These are phyloP conservation scores for Gallirallus australis DNA, from an alignment of 2,797 vertebrate genomes.

Conservation along the genomic window DNA sequence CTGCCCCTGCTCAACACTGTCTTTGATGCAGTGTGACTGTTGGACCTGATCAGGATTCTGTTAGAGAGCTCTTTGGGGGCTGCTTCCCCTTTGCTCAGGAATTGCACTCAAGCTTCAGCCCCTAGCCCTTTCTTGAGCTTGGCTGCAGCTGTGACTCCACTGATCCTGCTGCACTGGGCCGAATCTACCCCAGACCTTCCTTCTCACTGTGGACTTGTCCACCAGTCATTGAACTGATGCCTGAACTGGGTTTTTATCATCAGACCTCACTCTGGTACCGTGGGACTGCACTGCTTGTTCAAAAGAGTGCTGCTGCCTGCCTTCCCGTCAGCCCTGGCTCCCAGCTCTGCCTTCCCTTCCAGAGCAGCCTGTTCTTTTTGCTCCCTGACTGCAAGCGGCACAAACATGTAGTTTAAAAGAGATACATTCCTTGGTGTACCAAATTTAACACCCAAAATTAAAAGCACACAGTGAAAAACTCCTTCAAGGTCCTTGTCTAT, in stretches of 20 bases:
- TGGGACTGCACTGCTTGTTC: not conserved
- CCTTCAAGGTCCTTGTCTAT: not conserved
- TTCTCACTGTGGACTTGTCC: not conserved
- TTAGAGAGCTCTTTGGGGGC: fast-evolving
- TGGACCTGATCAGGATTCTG: not conserved
- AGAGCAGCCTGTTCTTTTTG: not conserved
- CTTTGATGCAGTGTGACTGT: fast-evolving
- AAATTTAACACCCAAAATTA: not conserved
- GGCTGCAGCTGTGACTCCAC: not conserved
- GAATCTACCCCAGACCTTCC: not conserved
- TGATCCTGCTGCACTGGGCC: not conserved
- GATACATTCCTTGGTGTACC: not conserved
- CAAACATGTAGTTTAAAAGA: not conserved
- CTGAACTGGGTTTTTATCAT: not conserved
- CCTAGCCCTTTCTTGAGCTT: not conserved
- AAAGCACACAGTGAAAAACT: not conserved
- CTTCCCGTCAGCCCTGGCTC: not conserved
- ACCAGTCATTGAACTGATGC: not conserved
- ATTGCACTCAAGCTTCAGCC: not conserved
- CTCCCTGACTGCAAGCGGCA: not conserved
- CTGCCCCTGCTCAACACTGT: not conserved
- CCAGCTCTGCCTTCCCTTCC: not conserved
- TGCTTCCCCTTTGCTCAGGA: not conserved
- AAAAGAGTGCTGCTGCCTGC: not conserved
- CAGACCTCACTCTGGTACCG: not conserved